Evolutionary conservation across 1,140 invertebrate genomes (phyloP), one percentile per base, ranked within the genome.

Genomic region (Calephelis virginiensis): DNA sequence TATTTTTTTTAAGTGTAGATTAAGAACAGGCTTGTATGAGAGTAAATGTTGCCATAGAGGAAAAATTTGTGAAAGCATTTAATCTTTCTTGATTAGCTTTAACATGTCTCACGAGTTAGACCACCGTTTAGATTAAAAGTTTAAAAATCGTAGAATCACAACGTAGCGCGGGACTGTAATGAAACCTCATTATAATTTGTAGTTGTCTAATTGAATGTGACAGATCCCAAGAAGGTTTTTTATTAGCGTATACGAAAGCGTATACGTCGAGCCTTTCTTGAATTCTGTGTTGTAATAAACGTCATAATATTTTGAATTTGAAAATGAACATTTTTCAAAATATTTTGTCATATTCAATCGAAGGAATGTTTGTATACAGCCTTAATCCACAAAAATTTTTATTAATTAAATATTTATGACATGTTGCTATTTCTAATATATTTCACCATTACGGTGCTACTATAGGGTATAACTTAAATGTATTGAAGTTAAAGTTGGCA

Each of bases 31-130:
- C 77, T 71, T 80, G 80, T 82, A 71, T 77, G 78, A 79, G 72
- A 78, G 75, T 79, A 64, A 83, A 79, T 79, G 86, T 86, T 89
- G 86, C 86, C 86, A 87, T 89, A 86, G 80, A 74, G 71, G 73
- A 77, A 76, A 78, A 50, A 43, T 43, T 65, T 65, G 49, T 50
- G 63, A 65, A 63, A 49, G 62, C 63, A 65, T 63, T 63, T 65
- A 74, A 73, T 69, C 70, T 69, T 69, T 74, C 66, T 71, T 63
- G 71, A 74, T 74, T 81, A 89, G 86, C 86, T 89, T 89, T 89
- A 89, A 77, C 74, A 77, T 84, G 78, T 88, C 83, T 82, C 84
- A 88, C 82, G 84, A 88, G 72, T 69, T 75, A 82, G 76, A 90
- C 87, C 87, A 90, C 87, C 85, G 87, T 79, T 80, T 86, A 84